Evolutionary conservation across 2,797 vertebrate genomes (phyloP).

Genomic region (Helarctos malayanus): DNA sequence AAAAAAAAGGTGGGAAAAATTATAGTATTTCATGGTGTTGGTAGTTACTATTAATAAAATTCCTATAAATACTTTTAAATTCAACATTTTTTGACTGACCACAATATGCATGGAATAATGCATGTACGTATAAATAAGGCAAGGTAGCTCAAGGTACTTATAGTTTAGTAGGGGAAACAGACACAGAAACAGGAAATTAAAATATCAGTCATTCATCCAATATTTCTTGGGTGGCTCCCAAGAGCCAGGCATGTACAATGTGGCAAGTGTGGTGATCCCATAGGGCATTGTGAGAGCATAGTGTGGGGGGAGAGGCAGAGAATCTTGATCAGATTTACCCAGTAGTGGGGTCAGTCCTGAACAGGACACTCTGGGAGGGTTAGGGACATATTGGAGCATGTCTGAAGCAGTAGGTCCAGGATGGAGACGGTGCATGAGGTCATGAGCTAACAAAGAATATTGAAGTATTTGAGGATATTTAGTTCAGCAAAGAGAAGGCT

Average conservation of each 20-base stretch:
- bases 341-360: neutral
- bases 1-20: neutral
- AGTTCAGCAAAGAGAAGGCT: neutral
- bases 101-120: neutral
- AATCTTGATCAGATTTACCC: neutral
- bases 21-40: neutral
- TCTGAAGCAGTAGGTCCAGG: neutral
- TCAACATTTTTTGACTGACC: neutral
- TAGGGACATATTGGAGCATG: neutral
- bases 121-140: neutral
- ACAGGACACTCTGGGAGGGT: neutral
- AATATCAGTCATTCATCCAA: neutral
- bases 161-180: neutral
- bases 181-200: neutral
- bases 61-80: neutral
- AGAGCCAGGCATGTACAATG: neutral
- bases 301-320: neutral
- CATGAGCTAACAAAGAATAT: neutral
- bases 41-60: neutral
- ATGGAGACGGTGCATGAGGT: neutral
- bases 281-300: neutral
- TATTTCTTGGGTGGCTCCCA: neutral
- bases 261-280: neutral
- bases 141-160: neutral
- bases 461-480: neutral